These are phyloP conservation scores for Agonum fuliginosum DNA, from an alignment of 2,888 invertebrate genomes.

Conservation along the genomic window DNA sequence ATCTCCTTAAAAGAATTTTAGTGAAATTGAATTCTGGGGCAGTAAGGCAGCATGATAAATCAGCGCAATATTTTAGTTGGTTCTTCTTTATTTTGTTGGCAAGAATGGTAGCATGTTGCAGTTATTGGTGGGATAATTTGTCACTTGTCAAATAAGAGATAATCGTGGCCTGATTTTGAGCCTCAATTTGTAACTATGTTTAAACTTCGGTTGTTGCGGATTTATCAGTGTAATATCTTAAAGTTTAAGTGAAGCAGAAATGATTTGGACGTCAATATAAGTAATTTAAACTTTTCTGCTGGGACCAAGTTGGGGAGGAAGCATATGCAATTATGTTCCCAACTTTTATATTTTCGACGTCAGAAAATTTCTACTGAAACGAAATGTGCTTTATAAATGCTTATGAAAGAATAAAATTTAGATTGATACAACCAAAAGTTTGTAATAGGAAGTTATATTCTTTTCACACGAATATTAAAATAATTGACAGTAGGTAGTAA, in stretches of 20 bases:
- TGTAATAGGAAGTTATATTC: no score
- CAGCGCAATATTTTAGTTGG: background rate
- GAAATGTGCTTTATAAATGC: constrained; percentile 14
- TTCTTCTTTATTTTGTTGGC: constrained; percentile 12
- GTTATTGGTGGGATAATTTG: constrained; percentile 16
- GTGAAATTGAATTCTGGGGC: constrained; percentile 13
- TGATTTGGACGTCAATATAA: constrained; percentile 45
- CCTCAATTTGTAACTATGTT: constrained; percentile 49
- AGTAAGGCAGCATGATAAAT: constrained; percentile 6
- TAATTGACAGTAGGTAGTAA: no score
- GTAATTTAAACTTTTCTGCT: constrained; percentile 39
- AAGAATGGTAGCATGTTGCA: constrained; percentile 3
- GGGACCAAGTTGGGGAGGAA: constrained; percentile 4
- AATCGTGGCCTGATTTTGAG: constrained; percentile 21
- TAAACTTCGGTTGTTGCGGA: constrained; percentile 35
- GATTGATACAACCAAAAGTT: background rate
- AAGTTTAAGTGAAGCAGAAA: constrained; percentile 39
- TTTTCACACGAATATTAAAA: no score
- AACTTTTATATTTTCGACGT: constrained; percentile 28
- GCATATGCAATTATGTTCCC: constrained; percentile 32
- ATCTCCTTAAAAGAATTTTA: background rate
- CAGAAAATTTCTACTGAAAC: background rate
- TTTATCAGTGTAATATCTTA: constrained; percentile 47
- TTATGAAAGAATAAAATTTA: constrained; percentile 19
- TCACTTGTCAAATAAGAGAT: constrained; percentile 31